Percentiles rank a stretch among this genome's conserved stretches.
Conservation (phyloP, 2,797 vertebrate genomes). For the Delichon dasypus region DNA sequence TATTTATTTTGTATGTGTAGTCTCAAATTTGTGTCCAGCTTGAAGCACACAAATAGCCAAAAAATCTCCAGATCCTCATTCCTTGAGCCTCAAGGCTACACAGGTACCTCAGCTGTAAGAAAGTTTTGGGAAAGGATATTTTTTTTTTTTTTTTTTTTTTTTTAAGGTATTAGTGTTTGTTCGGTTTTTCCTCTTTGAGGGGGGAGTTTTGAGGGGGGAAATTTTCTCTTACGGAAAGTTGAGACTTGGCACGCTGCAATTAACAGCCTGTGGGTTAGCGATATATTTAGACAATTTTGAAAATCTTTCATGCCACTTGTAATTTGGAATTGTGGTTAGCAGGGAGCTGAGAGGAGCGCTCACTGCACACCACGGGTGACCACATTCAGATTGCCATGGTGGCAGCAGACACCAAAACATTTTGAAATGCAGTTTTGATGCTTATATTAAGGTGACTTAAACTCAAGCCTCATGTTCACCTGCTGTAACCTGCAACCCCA, state of each 20-base stretch:
- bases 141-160: neutral
- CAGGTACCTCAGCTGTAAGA: neutral
- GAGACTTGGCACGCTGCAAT: constrained; percentile 15
- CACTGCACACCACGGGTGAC: neutral
- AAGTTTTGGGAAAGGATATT: neutral
- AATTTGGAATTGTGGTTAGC: neutral
- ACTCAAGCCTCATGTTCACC: neutral
- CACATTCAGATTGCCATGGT: neutral
- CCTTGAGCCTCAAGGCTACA: neutral
- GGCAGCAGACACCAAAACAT: neutral
- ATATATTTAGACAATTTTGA: constrained; percentile 18
- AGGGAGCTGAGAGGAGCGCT: neutral
- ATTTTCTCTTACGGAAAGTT: neutral
- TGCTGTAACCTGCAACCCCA: neutral
- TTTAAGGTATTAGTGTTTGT: neutral
- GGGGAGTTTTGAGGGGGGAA: too few relatives aligned
- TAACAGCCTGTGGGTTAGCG: neutral
- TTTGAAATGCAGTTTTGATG: neutral
- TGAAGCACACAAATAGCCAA: neutral
- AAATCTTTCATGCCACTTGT: neutral
- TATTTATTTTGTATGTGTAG: neutral
- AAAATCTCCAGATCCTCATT: neutral
- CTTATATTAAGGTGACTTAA: neutral
- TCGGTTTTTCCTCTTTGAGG: neutral
- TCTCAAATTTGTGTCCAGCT: neutral